These are phyloP conservation scores for Penaeus indicus DNA, from an alignment of 1,140 invertebrate genomes.

Conservation along the genomic window DNA sequence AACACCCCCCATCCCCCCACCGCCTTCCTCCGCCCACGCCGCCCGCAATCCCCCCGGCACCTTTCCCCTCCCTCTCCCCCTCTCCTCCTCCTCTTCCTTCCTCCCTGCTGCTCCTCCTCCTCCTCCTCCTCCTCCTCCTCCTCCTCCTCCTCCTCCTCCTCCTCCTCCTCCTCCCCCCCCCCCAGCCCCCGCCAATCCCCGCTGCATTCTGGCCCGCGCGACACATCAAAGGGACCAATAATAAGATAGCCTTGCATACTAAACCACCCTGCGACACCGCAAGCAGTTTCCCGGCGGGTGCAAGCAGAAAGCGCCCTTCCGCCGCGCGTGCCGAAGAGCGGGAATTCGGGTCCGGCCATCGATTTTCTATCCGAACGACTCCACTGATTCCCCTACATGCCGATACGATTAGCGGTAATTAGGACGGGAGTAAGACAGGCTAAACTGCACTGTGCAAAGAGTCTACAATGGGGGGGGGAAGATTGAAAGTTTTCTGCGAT, in stretches of 20 bases:
- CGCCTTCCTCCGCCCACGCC: not conserved
- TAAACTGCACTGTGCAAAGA: constrained; percentile 36
- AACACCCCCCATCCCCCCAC: not conserved
- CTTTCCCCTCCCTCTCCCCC: not conserved
- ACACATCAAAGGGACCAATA: constrained; percentile 46
- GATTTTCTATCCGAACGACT: constrained; percentile 23
- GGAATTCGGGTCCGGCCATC: not conserved
- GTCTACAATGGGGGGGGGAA: not conserved
- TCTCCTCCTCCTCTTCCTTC: not conserved
- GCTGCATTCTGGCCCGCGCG: constrained; percentile 21
- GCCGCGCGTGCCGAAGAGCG: no score
- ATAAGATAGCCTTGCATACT: constrained; percentile 51
- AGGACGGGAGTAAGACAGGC: constrained; percentile 22
- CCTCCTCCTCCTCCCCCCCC: not conserved
- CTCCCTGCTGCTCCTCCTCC: not conserved
- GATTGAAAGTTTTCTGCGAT: no score
- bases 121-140: not conserved
- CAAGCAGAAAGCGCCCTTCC: no score
- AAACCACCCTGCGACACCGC: constrained; percentile 35
- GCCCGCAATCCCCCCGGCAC: not conserved
- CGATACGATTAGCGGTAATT: constrained; percentile 55
- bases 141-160: not conserved
- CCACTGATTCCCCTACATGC: constrained; percentile 38
- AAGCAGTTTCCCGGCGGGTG: constrained; percentile 7
- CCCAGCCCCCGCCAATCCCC: not conserved